A percentile compares a stretch with the other conserved stretches of the same genome.
Conservation (phyloP, 2,797 vertebrate genomes). For the Spinus olivaceus region DNA sequence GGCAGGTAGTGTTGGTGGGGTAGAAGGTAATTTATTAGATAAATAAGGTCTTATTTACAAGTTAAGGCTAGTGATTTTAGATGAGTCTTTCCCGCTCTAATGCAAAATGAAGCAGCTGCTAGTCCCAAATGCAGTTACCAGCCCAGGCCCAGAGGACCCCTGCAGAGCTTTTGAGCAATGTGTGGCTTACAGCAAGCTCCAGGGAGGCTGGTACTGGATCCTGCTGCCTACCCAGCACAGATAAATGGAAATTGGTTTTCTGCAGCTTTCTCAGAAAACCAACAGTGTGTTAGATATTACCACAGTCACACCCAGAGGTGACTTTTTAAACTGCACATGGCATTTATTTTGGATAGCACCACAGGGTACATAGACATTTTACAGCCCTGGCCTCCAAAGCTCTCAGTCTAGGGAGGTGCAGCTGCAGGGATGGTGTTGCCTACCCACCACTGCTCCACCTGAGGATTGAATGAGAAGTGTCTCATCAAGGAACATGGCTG, state of each 20-base stretch:
- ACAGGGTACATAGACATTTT: neutral
- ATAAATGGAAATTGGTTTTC: rapidly evolving
- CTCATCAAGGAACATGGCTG: neutral
- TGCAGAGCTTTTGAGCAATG: neutral
- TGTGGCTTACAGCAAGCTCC: rapidly evolving
- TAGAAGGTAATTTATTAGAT: neutral
- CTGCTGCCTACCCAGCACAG: neutral
- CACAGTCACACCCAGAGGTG: neutral
- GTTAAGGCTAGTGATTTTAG: neutral
- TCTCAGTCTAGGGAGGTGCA: neutral
- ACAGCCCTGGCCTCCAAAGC: neutral
- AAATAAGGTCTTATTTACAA: neutral
- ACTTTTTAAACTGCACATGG: neutral
- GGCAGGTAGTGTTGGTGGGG: neutral
- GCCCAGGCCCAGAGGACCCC: neutral
- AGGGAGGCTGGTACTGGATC: neutral
- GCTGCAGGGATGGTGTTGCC: neutral
- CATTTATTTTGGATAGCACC: conserved; percentile 9
- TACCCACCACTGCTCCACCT: neutral
- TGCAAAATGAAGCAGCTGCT: neutral
- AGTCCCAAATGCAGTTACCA: neutral
- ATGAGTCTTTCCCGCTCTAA: neutral
- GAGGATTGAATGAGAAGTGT: neutral
- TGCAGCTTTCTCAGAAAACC: neutral
- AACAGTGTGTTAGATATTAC: neutral